Base-by-base conservation (phyloP, 2,888 invertebrate genomes). In the Xestia sexstrigata region DNA sequence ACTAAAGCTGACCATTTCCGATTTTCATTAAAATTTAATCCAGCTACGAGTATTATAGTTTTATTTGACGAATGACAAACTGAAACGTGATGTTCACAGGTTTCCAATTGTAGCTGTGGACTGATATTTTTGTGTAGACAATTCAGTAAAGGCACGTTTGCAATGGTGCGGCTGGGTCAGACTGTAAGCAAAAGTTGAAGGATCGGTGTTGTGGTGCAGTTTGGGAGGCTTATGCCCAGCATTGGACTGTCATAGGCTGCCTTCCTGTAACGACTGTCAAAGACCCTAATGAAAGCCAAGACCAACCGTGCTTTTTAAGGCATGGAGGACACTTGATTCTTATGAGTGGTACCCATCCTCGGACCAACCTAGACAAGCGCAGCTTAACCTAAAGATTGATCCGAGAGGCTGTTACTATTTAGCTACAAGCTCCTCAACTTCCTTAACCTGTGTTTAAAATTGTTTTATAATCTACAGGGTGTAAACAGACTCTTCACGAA, bases 21-120 rank as follows among this genome's bases (percentile, higher is more conserved):
- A 68, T 66, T 68, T 77, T 82, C 68, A 79, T 79, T 77, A 68
- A 82, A 82, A 55, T 63, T 42, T 82, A 82, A 79, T 82, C 82
- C 79, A 6, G 39, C 62, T 13, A 35, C 35, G 35, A 5, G 35
- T 35, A 2, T 23, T 62, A 66, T 77, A 82, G 68, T 70, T 66
- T 79, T 79, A 4, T 78, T 52, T 42, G 26, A 47, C 35, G 35
- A 77, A 68, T 49, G 1, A 17, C 7, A 13, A 17, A 30, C 20
- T 63, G 77, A 23, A 68, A 77, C 68, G 78, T 79, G 68, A 45
- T 58, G 63, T 76, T 60, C 30, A 0, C 47, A 13, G 23, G 39
- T 23, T 35, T 8, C 4, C 1, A 23, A 30, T 4, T 63, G 30
- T n/a, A 15, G 13, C 3, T n/a, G 23, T 66, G 2, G 8, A 15